Evolutionary conservation across 2,113 vertebrate species (phyloP), one percentile per base, ranked within the genome.

Genomic region (Lynx canadensis): DNA sequence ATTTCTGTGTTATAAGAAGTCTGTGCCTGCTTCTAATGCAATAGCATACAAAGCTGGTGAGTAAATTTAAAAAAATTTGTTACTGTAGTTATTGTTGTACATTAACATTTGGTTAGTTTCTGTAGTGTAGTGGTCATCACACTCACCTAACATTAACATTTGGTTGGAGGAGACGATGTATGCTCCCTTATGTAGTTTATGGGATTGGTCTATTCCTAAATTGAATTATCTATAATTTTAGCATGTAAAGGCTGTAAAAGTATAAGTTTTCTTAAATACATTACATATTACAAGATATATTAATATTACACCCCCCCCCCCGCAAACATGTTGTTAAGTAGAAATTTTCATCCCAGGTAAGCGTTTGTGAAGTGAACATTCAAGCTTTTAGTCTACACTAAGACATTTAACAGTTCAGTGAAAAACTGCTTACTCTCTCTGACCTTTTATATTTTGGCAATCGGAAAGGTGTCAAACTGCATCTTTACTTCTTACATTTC

Each of bases 1-100:
- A 69, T 99, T 99, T 98, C 98, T 99, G 79, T 99, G 99, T 98
- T 99, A 99, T 92, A 99, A 99, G 99, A 99, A 99, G 96, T 99
- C 99, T 5, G 99, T 99, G 14, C 99, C 99, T 65, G 99, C 99
- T n/a, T 99, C 99, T 95, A 99, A 99, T 97, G 99, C 99, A 96
- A 99, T 99, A 98, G 99, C 99, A 41, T 99, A 99, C 99, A 99
- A 99, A 98, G 99, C 99, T 73, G 99, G 99, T 99, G 98, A 99
- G 99, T 99, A 92, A 96, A 96, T 96, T 57, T 4, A 76, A 45
- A 92, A 73, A 11, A 84, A 4, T 76, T 48, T 71, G 4, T 87
- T 82, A 45, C 14, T 89, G 3, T 95, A 89, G 41, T 78, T 90
- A 23, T 29, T 79, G 16, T 23, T 78, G 7, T 78, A 50, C 12